Evolutionary conservation across 2,797 vertebrate genomes (phyloP).

Genomic region (Helostoma temminkii): DNA sequence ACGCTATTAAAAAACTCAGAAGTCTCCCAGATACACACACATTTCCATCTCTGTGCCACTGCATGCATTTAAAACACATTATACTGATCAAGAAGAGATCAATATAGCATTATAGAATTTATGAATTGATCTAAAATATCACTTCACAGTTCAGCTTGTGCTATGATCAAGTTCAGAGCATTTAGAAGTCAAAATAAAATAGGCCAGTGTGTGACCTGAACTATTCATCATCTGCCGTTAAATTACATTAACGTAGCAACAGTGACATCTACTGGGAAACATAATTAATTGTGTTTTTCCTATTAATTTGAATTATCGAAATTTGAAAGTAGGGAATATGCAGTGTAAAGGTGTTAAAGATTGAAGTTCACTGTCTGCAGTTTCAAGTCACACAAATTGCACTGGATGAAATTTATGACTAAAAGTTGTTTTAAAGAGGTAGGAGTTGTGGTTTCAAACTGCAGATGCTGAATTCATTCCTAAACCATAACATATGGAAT

Average conservation of each 20-base stretch:
- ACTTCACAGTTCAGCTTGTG: not conserved
- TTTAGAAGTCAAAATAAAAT: not conserved
- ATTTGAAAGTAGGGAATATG: too few relatives aligned
- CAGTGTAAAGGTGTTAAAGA: too few relatives aligned
- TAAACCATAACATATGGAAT: too few relatives aligned
- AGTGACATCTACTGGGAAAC: conserved; percentile 58
- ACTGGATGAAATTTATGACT: not conserved
- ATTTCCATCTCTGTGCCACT: not conserved
- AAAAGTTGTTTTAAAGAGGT: not conserved
- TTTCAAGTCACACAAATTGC: too few relatives aligned
- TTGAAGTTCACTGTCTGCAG: too few relatives aligned
- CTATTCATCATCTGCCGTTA: not conserved
- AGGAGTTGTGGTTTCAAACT: not conserved
- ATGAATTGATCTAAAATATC: not conserved
- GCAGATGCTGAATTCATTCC: not conserved
- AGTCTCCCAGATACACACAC: conserved; percentile 22
- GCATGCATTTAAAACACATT: not conserved
- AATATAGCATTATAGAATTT: not conserved
- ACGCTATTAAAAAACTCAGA: conserved; percentile 59
- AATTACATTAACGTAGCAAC: conserved; percentile 27
- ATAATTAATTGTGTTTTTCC: not conserved
- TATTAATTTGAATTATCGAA: not conserved
- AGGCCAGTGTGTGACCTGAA: not conserved
- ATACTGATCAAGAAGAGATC: not conserved
- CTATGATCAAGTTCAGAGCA: not conserved